Conservation (phyloP, 2,888 invertebrate genomes). For the Drosophila subsilvestris region DNA sequence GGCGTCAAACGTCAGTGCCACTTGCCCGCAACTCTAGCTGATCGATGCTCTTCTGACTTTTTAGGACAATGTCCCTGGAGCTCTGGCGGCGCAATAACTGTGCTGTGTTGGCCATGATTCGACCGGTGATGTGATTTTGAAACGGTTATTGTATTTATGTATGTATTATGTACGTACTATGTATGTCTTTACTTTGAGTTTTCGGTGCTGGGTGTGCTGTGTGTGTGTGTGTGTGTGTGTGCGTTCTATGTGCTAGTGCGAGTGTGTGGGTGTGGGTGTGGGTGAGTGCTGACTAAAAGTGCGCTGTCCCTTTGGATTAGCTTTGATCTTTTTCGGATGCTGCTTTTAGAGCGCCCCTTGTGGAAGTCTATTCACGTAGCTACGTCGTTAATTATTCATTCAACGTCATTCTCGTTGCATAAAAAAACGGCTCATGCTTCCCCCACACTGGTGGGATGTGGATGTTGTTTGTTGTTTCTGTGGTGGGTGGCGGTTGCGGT, state of each 20-base stretch:
- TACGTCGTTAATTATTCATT: conserved; percentile 9
- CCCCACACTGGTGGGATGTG: not conserved
- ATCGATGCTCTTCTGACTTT: conserved; percentile 90
- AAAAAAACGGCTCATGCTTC: not conserved
- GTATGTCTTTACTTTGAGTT: conserved; percentile 1
- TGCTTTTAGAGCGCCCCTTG: not conserved
- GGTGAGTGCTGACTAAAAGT: conserved; percentile 15
- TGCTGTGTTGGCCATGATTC: conserved; percentile 93
- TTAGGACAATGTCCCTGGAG: conserved; percentile 90
- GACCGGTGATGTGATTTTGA: conserved; percentile 14
- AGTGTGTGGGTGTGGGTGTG: conserved; percentile 31
- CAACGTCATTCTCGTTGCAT: conserved; percentile 40
- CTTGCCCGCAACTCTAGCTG: conserved; percentile 93
- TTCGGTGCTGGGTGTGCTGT: conserved; percentile 15
- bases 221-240: conserved; percentile 4
- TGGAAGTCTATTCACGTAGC: conserved; percentile 23
- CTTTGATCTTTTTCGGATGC: not conserved
- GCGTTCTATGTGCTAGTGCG: conserved; percentile 8
- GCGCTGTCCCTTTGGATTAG: conserved; percentile 31
- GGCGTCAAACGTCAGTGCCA: conserved; percentile 1
- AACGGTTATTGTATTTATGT: conserved; percentile 2
- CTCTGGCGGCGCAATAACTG: conserved; percentile 95
- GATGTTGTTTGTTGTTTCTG: conserved; percentile 8
- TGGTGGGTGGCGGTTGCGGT: not conserved
- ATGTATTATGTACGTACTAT: not conserved